Evolutionary conservation across 2,113 vertebrate genomes (phyloP).

Genomic region (Pseudopipra pipra): DNA sequence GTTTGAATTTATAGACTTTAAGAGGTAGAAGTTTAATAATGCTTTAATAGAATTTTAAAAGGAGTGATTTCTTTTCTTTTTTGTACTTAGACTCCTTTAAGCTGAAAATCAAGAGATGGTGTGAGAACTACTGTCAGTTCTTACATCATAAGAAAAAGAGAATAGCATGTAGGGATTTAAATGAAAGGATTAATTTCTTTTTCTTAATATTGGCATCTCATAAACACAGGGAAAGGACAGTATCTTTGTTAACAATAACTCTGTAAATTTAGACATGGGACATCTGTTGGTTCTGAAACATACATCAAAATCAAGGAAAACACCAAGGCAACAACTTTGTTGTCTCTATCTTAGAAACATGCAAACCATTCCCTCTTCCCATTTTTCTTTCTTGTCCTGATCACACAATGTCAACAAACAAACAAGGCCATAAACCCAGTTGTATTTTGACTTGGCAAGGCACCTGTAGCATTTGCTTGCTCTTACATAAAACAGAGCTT

Average conservation of each 20-base stretch:
- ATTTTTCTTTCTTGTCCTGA: constrained; percentile 31
- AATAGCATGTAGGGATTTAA: background rate
- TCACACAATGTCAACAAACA: constrained; percentile 54
- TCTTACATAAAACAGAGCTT: constrained; percentile 52
- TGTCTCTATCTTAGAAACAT: constrained; percentile 21
- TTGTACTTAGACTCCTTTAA: background rate
- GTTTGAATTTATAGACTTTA: background rate
- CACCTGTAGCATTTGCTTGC: constrained; percentile 18
- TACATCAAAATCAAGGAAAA: background rate
- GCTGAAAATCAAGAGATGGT: background rate
- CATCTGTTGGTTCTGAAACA: background rate
- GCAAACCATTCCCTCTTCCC: background rate
- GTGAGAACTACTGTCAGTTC: background rate
- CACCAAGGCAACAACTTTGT: background rate
- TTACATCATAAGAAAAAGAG: background rate
- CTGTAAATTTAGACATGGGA: background rate
- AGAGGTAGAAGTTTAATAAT: background rate
- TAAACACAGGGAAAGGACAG: background rate
- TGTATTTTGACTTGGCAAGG: constrained; percentile 37
- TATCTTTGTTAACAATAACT: background rate
- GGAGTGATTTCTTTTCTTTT: background rate
- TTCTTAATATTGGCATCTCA: background rate
- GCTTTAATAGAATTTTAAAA: background rate
- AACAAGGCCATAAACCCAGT: constrained; percentile 34
- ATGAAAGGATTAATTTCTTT: background rate